Evolutionary conservation across 2,888 invertebrate genomes (phyloP).

Genomic region (Hydraecia micacea): DNA sequence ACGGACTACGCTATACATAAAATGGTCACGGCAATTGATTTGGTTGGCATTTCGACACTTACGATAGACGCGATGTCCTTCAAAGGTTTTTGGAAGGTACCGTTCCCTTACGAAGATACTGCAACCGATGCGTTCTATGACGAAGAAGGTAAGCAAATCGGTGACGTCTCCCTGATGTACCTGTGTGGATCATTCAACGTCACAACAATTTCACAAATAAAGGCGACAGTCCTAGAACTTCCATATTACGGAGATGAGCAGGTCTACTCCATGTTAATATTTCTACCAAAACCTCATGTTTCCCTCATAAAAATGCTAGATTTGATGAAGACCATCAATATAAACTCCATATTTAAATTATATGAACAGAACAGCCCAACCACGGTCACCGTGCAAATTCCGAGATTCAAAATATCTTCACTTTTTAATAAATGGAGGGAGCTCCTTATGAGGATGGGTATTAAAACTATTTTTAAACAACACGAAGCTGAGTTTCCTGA

Average conservation of each 20-base stretch:
- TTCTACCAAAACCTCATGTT: slow-evolving; percentile 89
- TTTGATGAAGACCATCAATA: slow-evolving; percentile 82
- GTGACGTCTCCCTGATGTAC: slow-evolving; percentile 82
- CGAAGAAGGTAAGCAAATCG: slow-evolving; percentile 71
- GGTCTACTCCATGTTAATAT: slow-evolving; percentile 91
- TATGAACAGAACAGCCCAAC: slow-evolving; percentile 80
- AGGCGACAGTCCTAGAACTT: slow-evolving; percentile 79
- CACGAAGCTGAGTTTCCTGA: slow-evolving; percentile 73
- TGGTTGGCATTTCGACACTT: slow-evolving; percentile 73
- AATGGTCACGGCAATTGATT: slow-evolving; percentile 75
- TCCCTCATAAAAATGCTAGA: slow-evolving; percentile 84
- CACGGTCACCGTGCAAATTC: slow-evolving; percentile 84
- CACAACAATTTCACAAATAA: slow-evolving; percentile 67
- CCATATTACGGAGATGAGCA: slow-evolving; percentile 76
- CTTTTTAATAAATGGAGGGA: slow-evolving; percentile 85
- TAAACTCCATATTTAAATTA: slow-evolving; percentile 84
- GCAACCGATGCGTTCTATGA: slow-evolving; percentile 77
- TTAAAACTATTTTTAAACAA: slow-evolving; percentile 78
- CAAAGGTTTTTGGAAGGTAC: slow-evolving; percentile 79
- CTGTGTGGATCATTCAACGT: slow-evolving; percentile 69
- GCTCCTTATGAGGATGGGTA: slow-evolving; percentile 81
- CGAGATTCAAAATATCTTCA: slow-evolving; percentile 90
- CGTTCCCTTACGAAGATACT: slow-evolving; percentile 76
- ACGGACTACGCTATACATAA: slow-evolving; percentile 80
- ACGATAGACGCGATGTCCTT: slow-evolving; percentile 83